Evolutionary conservation across 2,888 invertebrate genomes (phyloP).

Genomic region (Drosophila rellima): DNA sequence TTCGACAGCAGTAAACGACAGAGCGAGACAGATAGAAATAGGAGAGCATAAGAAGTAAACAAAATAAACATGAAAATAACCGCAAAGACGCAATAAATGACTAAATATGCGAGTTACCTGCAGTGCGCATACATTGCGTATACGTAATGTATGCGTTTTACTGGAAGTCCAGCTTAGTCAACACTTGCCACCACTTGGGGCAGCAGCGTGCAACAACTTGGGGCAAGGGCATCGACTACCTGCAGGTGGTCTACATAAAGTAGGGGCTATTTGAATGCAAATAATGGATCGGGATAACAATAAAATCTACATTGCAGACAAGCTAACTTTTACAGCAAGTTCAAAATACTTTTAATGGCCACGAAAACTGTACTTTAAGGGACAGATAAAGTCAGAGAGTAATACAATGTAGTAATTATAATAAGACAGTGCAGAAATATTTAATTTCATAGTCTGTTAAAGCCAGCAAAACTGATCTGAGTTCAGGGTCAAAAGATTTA

Average conservation of each 20-base stretch:
- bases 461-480: neutral
- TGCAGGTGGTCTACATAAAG: slow-evolving; percentile 26
- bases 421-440: neutral
- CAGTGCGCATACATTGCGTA: slow-evolving; percentile 45
- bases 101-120: slow-evolving; percentile 44
- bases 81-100: slow-evolving; percentile 59
- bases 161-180: slow-evolving; percentile 10
- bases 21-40: neutral
- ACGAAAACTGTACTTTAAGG: neutral
- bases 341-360: slow-evolving; percentile 6
- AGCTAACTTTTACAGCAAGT: slow-evolving; percentile 3
- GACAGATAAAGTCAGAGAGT: neutral
- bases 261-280: slow-evolving; percentile 24
- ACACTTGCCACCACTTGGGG: neutral
- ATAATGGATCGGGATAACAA: slow-evolving; percentile 25
- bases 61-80: slow-evolving; percentile 30
- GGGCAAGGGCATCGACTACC: neutral
- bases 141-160: slow-evolving; percentile 48
- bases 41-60: slow-evolving; percentile 5
- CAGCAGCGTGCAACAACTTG: neutral
- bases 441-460: no score
- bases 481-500: no score
- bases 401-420: neutral
- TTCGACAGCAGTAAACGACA: slow-evolving; percentile 7
- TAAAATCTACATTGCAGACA: slow-evolving; percentile 47